Base-by-base conservation (phyloP, 2,888 invertebrate genomes). In the Gari tellinella region DNA sequence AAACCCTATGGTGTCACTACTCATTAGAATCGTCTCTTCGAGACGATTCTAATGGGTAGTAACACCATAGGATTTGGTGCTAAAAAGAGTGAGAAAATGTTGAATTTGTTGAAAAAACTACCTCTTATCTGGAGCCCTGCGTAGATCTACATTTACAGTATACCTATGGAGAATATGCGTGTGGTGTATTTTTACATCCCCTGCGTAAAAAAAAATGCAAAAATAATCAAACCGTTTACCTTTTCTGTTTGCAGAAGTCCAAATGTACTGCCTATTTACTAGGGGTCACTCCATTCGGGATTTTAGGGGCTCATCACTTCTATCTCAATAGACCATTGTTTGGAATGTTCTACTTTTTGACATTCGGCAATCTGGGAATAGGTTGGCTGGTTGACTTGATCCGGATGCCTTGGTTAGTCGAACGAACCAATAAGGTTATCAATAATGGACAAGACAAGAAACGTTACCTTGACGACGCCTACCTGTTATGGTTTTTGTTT, bases 281-380 rank as follows among this genome's bases (percentile, higher is more conserved):
- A 10, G 75, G 70, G 12, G 38, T 82, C 12, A 72, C 82, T 5
- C 81, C 81, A 21, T 49, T 75, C 5, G 84, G 84, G n/a, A 26
- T 84, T 17, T 72, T 84, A 46, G 83, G 83, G 41, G 75, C 69
- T 2, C 87, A 87, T 53, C 85, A 87, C 38, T 86, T 86, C 56
- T 86, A 87, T 58, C 76, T 86, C n/a, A 63, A 68, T 46, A 65
- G 79, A 45, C 73, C 66, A 4, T 17, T 53, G 3, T 60, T 74
- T 53, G 82, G 81, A 12, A 21, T 80, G 7, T 23, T 82, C 7
- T 84, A 84, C 52, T 62, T 86, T 15, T 52, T 81, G 12, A 79
- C 85, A 5, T 63, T 79, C 17, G 85, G 85, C n/a, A 41, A 81
- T 2, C 75, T 77, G 38, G 84, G 84, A 2, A 67, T 86, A 12